Evolutionary conservation across 1,140 invertebrate species (phyloP).

Genomic region (Cydia strobilella): DNA sequence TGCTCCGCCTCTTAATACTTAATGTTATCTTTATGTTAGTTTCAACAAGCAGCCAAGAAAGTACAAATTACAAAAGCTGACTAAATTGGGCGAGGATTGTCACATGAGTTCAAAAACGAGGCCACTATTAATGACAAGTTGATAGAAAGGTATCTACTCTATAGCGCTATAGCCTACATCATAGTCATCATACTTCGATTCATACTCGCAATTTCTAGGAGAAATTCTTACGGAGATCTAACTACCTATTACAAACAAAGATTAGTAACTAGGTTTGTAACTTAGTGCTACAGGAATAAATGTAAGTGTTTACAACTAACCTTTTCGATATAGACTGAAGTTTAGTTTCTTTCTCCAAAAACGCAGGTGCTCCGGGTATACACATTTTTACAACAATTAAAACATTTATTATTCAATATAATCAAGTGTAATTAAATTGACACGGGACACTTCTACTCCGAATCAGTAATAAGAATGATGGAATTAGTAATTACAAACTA

Average conservation of each 20-base stretch:
- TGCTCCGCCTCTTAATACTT: not conserved
- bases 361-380: conserved; percentile 43
- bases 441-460: conserved; percentile 34
- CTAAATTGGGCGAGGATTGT: not conserved
- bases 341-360: conserved; percentile 37
- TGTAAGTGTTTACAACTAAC: conserved; percentile 37
- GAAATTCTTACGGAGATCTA: no score
- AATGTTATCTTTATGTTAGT: not conserved
- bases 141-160: no score
- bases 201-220: no score
- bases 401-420: not conserved
- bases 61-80: not conserved
- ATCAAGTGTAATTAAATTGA: conserved; percentile 19
- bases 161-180: no score
- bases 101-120: not conserved
- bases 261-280: not conserved
- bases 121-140: no score
- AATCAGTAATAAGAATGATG: conserved; percentile 38
- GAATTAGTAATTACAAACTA: conserved; percentile 47
- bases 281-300: not conserved
- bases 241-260: no score
- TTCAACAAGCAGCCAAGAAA: not conserved
- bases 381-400: conserved; percentile 47
- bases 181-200: no score
- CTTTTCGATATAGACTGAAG: conserved; percentile 56